phyloP scores from a whole-genome alignment of 2,113 vertebrate species.

The Eretmochelys imbricata region DNA sequence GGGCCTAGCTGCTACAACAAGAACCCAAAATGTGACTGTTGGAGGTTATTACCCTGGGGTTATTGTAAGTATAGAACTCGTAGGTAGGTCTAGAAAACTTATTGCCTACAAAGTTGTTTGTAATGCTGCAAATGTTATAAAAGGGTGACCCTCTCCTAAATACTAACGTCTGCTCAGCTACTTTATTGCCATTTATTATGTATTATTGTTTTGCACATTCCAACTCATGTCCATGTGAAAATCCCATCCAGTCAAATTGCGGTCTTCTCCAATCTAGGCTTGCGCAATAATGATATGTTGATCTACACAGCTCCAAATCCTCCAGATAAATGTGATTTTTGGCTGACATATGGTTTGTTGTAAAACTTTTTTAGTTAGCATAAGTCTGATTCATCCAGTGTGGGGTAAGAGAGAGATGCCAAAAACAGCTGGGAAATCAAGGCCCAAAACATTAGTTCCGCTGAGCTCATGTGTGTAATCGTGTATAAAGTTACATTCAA shows the following conservation, averaged over 20 bases:
- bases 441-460: background rate
- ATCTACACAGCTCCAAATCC: background rate
- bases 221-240: constrained; percentile 64
- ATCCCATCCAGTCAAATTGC: constrained; percentile 11
- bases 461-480: background rate
- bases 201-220: constrained; percentile 67
- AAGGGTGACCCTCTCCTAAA: constrained; percentile 49
- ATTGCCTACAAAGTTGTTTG: constrained; percentile 46
- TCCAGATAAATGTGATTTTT: background rate
- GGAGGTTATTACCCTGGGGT: constrained; percentile 98
- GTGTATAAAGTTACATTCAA: background rate
- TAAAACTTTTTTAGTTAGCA: background rate
- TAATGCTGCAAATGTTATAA: constrained; percentile 45
- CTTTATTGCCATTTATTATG: constrained; percentile 59
- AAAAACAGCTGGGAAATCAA: background rate
- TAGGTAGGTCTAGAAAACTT: constrained; percentile 68
- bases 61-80: constrained; percentile 90
- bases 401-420: background rate
- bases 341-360: background rate
- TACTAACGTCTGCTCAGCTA: constrained; percentile 55
- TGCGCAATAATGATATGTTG: background rate
- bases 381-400: background rate
- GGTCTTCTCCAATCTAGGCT: constrained; percentile 14
- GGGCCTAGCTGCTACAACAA: constrained; percentile 95
- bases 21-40: constrained; percentile 98